Conservation (phyloP, 2,888 invertebrate genomes). For the Nemotelus pantherinus region DNA sequence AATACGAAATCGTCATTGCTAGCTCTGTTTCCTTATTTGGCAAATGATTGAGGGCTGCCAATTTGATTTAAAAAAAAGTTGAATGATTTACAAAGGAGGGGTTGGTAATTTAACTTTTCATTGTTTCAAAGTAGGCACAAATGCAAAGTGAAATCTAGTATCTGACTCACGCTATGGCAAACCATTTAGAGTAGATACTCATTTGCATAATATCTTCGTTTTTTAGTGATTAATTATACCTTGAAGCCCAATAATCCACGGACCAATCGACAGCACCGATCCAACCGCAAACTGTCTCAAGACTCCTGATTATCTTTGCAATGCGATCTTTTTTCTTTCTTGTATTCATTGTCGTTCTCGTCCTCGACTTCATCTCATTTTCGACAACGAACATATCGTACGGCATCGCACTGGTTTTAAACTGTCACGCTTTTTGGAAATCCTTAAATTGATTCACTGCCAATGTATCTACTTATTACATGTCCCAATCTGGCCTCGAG, state of each 20-base stretch:
- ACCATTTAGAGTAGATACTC: too few species aligned
- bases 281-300: slow-evolving; percentile 20
- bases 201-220: too few species aligned
- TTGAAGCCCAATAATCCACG: not conserved
- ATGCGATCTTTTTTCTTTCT: slow-evolving; percentile 25
- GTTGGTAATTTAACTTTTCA: too few species aligned
- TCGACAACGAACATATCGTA: slow-evolving; percentile 32
- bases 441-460: slow-evolving; percentile 41
- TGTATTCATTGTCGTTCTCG: slow-evolving; percentile 28
- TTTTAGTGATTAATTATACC: too few species aligned
- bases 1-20: slow-evolving; percentile 16
- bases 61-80: not conserved
- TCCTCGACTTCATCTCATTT: slow-evolving; percentile 36
- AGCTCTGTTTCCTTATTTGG: slow-evolving; percentile 1
- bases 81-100: too few species aligned
- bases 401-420: slow-evolving; percentile 39
- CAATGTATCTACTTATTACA: slow-evolving; percentile 37
- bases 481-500: slow-evolving; percentile 17
- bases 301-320: slow-evolving; percentile 35
- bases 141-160: too few species aligned
- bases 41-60: not conserved
- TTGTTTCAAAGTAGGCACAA: too few species aligned
- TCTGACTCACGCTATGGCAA: too few species aligned
- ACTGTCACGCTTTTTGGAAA: slow-evolving; percentile 43
- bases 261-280: slow-evolving; percentile 17